phyloP scores from a whole-genome alignment of 2,888 invertebrate genomes.

The Phengaris alcon region DNA sequence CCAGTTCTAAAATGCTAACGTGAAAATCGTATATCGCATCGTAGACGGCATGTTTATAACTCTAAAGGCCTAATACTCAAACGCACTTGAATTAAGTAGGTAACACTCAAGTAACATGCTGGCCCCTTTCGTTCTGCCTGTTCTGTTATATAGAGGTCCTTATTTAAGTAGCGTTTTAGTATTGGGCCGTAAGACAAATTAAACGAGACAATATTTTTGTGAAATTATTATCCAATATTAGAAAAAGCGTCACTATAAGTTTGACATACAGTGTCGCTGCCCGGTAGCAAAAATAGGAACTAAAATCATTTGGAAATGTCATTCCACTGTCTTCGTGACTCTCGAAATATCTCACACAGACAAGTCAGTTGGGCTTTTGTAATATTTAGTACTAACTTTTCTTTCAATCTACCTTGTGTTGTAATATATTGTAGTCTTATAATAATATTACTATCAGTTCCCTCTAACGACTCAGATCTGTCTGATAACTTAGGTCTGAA shows the following conservation, averaged over 20 bases:
- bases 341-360: not conserved
- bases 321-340: not conserved
- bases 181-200: not conserved
- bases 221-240: not conserved
- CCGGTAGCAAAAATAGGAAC: slow-evolving; percentile 12
- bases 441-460: not conserved
- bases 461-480: not conserved
- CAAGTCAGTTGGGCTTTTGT: not conserved
- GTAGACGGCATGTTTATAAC: not conserved
- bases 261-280: slow-evolving; percentile 1
- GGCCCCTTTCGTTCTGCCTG: not conserved
- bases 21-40: not conserved
- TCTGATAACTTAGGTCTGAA: no score
- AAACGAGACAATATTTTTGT: not conserved
- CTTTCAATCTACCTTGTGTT: not conserved
- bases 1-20: slow-evolving; percentile 19
- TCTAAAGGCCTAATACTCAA: not conserved
- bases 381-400: not conserved
- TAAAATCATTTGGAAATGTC: not conserved
- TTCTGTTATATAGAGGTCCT: not conserved
- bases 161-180: not conserved
- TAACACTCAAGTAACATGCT: not conserved
- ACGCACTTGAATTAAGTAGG: not conserved
- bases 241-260: not conserved
- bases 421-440: not conserved